A percentile compares a stretch with the other conserved stretches of the same genome.
These are phyloP conservation scores for Oreochromis spilurus DNA, from an alignment of 2,113 vertebrate species.

Conservation along the genomic window DNA sequence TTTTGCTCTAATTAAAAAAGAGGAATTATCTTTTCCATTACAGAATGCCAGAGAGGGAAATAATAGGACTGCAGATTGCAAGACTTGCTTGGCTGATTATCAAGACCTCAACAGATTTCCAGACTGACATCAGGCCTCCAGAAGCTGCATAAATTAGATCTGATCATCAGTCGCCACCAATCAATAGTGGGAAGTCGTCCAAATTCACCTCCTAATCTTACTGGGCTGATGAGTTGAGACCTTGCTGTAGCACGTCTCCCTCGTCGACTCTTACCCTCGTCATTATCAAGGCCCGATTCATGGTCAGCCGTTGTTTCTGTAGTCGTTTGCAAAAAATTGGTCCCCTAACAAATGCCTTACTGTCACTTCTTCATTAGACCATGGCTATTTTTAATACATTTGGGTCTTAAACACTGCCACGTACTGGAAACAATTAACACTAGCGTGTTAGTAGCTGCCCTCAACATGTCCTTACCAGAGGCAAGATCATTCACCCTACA, in stretches of 20 bases:
- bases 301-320: slow-evolving; percentile 35
- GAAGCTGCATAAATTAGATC: slow-evolving; percentile 59
- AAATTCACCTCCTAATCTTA: slow-evolving; percentile 55
- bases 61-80: slow-evolving; percentile 45
- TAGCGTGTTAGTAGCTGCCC: slow-evolving; percentile 77
- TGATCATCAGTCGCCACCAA: slow-evolving; percentile 50
- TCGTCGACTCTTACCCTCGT: slow-evolving; percentile 6
- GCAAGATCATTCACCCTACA: slow-evolving; percentile 80
- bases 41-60: slow-evolving; percentile 27
- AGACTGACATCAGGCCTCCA: slow-evolving; percentile 39
- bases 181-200: slow-evolving; percentile 54
- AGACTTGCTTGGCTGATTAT: slow-evolving; percentile 57
- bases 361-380: slow-evolving; percentile 63
- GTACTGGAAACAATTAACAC: slow-evolving; percentile 83
- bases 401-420: slow-evolving; percentile 79
- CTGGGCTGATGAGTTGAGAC: slow-evolving; percentile 54
- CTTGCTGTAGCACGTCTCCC: slow-evolving; percentile 39
- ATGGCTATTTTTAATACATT: slow-evolving; percentile 66
- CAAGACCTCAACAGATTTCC: slow-evolving; percentile 51
- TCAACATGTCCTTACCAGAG: slow-evolving; percentile 85
- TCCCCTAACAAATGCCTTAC: slow-evolving; percentile 53
- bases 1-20: slow-evolving; percentile 64
- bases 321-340: slow-evolving; percentile 29
- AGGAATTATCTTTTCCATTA: slow-evolving; percentile 62
- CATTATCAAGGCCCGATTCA: slow-evolving; percentile 35